Evolutionary conservation across 2,888 invertebrate genomes (phyloP).

Genomic region (Baronia brevicornis): DNA sequence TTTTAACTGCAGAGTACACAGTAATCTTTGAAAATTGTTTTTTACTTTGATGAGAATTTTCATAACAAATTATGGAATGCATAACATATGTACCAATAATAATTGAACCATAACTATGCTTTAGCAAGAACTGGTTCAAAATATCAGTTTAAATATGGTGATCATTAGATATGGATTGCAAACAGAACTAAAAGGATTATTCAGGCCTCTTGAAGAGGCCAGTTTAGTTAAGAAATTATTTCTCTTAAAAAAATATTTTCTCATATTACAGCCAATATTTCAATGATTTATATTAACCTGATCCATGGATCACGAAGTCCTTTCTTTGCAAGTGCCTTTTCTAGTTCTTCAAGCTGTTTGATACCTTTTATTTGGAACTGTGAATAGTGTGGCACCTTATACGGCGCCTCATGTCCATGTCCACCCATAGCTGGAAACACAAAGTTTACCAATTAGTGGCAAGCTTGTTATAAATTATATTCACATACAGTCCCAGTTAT

Average conservation of each 20-base stretch:
- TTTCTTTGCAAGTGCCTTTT: conserved; percentile 78
- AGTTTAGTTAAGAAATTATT: background rate
- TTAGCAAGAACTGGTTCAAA: too few relatives aligned
- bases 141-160: too few relatives aligned
- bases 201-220: too few relatives aligned
- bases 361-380: conserved; percentile 83
- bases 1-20: too few relatives aligned
- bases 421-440: conserved; percentile 41
- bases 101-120: too few relatives aligned
- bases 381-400: conserved; percentile 81
- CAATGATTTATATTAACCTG: conserved; percentile 66
- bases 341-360: conserved; percentile 78
- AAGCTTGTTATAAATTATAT: conserved; percentile 13
- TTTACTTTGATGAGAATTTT: too few relatives aligned
- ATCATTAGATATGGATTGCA: too few relatives aligned
- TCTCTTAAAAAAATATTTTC: background rate
- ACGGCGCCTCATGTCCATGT: conserved; percentile 69
- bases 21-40: too few relatives aligned
- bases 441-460: background rate
- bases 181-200: too few relatives aligned
- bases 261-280: background rate
- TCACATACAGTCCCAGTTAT: too few relatives aligned
- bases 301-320: conserved; percentile 92
- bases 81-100: too few relatives aligned
- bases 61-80: too few relatives aligned